A percentile compares a stretch with the other conserved stretches of the same genome.
Evolutionary conservation across 2,888 invertebrate genomes (phyloP).

Genomic region (Tuberolachnus salignus): DNA sequence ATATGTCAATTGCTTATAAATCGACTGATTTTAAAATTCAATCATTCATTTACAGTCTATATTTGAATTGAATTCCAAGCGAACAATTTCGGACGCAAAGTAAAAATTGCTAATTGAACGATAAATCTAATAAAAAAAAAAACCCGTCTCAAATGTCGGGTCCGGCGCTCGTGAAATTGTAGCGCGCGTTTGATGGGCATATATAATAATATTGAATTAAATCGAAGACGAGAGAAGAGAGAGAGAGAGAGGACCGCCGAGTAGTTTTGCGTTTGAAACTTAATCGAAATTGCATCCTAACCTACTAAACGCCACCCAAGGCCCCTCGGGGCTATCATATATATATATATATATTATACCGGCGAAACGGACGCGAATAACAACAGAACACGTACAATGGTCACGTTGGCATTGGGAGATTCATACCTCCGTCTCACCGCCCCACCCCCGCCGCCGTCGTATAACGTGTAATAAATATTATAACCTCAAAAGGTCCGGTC

Average conservation of each 20-base stretch:
- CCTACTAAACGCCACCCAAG: slow-evolving; percentile 38
- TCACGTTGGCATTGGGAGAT: slow-evolving; percentile 42
- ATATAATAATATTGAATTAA: not conserved
- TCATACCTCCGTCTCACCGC: too few species aligned
- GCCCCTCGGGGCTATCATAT: not conserved
- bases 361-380: not conserved
- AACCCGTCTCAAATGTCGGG: slow-evolving; percentile 7
- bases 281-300: slow-evolving; percentile 14
- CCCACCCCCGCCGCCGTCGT: not conserved
- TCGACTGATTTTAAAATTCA: too few species aligned
- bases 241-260: slow-evolving; percentile 8
- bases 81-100: too few species aligned
- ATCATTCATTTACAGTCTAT: too few species aligned
- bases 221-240: slow-evolving; percentile 7
- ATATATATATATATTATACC: not conserved
- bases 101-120: not conserved
- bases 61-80: too few species aligned
- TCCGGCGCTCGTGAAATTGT: not conserved
- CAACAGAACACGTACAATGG: not conserved
- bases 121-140: slow-evolving; percentile 19
- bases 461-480: not conserved
- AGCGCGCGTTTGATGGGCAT: not conserved
- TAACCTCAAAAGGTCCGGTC: not conserved
- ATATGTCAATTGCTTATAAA: too few species aligned
- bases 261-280: slow-evolving; percentile 16